phyloP scores from a whole-genome alignment of 2,797 vertebrate genomes.

The Clarias fuscus region DNA sequence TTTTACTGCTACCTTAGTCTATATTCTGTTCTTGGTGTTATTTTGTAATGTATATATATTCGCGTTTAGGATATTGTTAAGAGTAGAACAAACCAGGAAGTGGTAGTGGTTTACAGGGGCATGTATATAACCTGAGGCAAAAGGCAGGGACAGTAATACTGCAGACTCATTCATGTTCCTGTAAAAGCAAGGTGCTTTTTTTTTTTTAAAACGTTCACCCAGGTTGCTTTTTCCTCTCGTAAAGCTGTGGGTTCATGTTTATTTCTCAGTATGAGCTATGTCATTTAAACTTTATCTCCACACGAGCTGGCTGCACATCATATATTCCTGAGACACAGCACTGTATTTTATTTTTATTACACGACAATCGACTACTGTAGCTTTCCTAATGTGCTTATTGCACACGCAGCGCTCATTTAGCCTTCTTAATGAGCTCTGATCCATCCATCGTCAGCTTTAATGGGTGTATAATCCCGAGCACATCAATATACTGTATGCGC shows the following conservation, averaged over 20 bases:
- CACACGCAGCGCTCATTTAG: constrained; percentile 21
- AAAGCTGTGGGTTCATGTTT: background rate
- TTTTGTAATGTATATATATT: background rate
- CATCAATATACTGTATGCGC: constrained; percentile 40
- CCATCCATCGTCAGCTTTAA: constrained; percentile 34
- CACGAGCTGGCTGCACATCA: background rate
- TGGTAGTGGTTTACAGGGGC: background rate
- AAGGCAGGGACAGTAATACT: constrained; percentile 38
- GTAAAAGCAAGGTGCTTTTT: background rate
- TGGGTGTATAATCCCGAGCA: constrained; percentile 27
- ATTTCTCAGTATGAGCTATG: background rate
- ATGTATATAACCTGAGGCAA: constrained; percentile 32
- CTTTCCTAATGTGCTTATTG: constrained; percentile 53
- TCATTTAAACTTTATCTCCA: constrained; percentile 6
- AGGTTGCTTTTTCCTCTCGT: background rate
- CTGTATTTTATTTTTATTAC: background rate
- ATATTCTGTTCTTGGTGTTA: background rate
- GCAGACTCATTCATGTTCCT: constrained; percentile 41
- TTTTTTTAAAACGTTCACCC: background rate
- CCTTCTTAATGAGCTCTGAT: constrained; percentile 42
- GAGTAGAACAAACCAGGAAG: constrained; percentile 7
- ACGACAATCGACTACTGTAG: constrained; percentile 14
- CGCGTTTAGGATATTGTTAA: background rate
- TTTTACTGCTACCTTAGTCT: background rate
- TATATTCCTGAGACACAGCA: background rate